Base-by-base conservation (phyloP, 1,140 invertebrate genomes). In the Kradibia gibbosae region DNA sequence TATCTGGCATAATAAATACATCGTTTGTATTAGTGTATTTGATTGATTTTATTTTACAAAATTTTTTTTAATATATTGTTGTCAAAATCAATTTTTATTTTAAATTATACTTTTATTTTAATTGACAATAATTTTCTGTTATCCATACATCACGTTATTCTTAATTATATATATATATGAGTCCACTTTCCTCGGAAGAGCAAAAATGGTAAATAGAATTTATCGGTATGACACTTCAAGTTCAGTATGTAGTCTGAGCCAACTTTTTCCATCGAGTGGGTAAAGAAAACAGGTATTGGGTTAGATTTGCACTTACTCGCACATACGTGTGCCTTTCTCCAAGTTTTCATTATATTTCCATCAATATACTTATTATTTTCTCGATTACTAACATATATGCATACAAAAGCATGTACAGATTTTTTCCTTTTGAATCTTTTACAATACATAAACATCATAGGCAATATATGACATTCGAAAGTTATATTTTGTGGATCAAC, bases 171-270 rank as follows among this genome's bases (percentile, higher is more conserved):
- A 78, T 55, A 65, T 65, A 65, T 50, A 67, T 76, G 67, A 83
- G 60, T 50, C 55, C 53, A 34, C 28, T 50, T 78, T 67, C 22
- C 81, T 83, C 83, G 76, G 78, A 84, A 76, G 70, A 83, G 53
- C 79, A 84, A 83, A 80, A 53, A 67, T 82, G 25, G 80, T 50
- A 73, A 57, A 71, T 75, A 50, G 53, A 72, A 72, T 73, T 79
- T 72, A 67, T 80, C 78, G 83, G 70, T 67, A 75, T 62, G 83
- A 62, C 78, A 80, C 78, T 80, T 80, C 78, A 80, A 80, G 70
- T 80, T 80, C 78, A 53, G 65, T 11, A 36, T n/a, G 20, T 22
- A 60, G 8, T 60, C 57, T 60, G 57, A 22, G 28, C 57, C 57
- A 8, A 31, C 25, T 22, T 60, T 31, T 60, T 60, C 15, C 28